Percentiles rank a stretch among this genome's conserved stretches.
Evolutionary conservation across 2,113 vertebrate genomes (phyloP).

Genomic region (Panthera tigris): DNA sequence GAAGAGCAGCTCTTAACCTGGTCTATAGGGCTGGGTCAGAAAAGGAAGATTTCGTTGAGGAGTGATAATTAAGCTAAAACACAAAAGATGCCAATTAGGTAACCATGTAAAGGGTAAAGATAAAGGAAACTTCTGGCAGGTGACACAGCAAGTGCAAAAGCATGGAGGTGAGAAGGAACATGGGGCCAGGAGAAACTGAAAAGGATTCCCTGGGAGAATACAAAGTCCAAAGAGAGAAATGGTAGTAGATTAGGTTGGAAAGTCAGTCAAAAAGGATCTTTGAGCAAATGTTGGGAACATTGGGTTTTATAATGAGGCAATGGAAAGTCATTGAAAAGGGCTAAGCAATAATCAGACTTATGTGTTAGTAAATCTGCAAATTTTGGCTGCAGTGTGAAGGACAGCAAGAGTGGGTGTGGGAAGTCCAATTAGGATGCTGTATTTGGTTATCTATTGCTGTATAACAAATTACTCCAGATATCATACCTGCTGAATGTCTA

Average conservation of each 20-base stretch:
- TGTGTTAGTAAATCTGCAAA: not conserved
- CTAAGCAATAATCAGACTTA: not conserved
- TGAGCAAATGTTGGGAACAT: not conserved
- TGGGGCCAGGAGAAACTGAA: not conserved
- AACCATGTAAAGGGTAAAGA: not conserved
- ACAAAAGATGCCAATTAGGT: not conserved
- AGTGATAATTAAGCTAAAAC: not conserved
- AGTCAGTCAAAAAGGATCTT: not conserved
- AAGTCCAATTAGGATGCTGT: not conserved
- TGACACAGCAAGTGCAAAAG: not conserved
- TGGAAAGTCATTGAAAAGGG: not conserved
- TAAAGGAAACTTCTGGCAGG: not conserved
- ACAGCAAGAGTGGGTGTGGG: not conserved
- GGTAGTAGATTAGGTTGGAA: not conserved
- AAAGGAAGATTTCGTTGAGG: not conserved
- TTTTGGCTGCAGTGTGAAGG: not conserved
- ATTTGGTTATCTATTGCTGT: not conserved
- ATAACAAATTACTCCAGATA: not conserved
- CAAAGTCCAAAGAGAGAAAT: not conserved
- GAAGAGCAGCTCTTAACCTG: not conserved
- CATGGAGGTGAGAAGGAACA: not conserved
- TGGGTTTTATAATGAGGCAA: not conserved
- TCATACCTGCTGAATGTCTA: not conserved
- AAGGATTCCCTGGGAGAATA: no score
- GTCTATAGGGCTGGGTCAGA: not conserved